Percentiles rank a stretch among this genome's conserved stretches.
Conservation (phyloP, 64 coral and sea anemone genomes). For the Montipora sp. region DNA sequence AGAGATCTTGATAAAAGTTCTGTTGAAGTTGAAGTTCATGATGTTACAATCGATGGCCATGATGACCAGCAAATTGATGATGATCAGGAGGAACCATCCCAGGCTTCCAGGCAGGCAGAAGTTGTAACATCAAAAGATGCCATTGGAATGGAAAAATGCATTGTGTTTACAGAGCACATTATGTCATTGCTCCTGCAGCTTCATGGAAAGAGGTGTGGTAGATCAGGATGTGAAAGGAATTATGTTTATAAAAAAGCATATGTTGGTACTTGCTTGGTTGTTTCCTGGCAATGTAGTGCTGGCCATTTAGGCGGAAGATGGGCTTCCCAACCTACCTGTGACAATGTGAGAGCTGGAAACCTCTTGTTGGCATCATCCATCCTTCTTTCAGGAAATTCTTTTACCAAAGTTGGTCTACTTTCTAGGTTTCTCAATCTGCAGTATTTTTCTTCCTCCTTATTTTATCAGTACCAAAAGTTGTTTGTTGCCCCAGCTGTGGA, state of each 20-base stretch:
- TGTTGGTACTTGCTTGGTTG: not conserved
- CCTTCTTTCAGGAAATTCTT: conserved; percentile 39
- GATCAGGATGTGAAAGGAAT: not conserved
- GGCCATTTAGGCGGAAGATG: not conserved
- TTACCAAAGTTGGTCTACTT: conserved; percentile 23
- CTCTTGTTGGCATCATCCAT: conserved; percentile 15
- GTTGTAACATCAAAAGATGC: not conserved
- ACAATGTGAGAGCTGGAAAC: conserved; percentile 14
- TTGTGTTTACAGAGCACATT: not conserved
- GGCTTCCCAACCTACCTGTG: not conserved
- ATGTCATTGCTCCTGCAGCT: not conserved
- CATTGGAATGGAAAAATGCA: not conserved
- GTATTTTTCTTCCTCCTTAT: conserved; percentile 14
- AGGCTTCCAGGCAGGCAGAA: not conserved
- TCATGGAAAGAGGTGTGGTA: not conserved
- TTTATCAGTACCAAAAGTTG: conserved; percentile 23
- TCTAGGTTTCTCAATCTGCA: conserved; percentile 11
- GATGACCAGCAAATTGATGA: not conserved
- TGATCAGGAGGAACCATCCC: not conserved
- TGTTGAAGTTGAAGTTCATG: not conserved
- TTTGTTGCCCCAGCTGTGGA: conserved; percentile 14
- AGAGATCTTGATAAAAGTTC: not conserved
- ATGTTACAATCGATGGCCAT: not conserved
- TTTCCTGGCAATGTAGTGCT: not conserved
- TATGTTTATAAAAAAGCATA: not conserved